Conservation (phyloP, 1,140 invertebrate species). For the Geopemphigus sp. region DNA sequence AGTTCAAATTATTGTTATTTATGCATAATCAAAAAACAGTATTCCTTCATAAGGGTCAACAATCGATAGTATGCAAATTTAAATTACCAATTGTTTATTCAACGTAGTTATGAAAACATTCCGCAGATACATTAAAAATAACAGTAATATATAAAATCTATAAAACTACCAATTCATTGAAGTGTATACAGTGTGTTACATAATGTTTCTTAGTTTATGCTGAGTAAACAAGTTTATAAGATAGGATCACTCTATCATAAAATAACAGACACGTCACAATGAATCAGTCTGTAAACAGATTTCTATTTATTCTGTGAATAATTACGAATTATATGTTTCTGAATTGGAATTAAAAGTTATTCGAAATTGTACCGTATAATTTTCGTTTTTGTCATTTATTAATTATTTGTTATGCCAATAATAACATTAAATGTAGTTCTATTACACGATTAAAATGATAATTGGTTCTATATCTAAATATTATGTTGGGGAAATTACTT, state of each 20-base stretch:
- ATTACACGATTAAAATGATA: no score
- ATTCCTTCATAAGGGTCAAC: neutral
- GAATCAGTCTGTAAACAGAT: no score
- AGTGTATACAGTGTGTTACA: neutral
- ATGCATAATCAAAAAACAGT: neutral
- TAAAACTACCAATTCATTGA: neutral
- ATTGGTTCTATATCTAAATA: no score
- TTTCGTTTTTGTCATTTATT: no score
- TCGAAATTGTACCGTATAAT: no score
- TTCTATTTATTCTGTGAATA: no score
- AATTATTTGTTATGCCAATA: no score
- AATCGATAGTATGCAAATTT: conserved; percentile 32
- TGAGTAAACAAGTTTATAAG: no score
- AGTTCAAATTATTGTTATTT: conserved; percentile 1
- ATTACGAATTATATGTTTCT: no score
- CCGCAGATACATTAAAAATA: neutral
- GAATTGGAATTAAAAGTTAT: no score
- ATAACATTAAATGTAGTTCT: no score
- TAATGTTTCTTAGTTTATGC: neutral
- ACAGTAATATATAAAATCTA: neutral
- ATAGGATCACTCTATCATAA: neutral
- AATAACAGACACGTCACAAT: neutral
- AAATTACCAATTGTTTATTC: conserved; percentile 21
- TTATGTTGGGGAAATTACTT: no score
- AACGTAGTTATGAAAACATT: conserved; percentile 6